Evolutionary conservation across 2,888 invertebrate genomes (phyloP).

Genomic region (Malachius bipustulatus): DNA sequence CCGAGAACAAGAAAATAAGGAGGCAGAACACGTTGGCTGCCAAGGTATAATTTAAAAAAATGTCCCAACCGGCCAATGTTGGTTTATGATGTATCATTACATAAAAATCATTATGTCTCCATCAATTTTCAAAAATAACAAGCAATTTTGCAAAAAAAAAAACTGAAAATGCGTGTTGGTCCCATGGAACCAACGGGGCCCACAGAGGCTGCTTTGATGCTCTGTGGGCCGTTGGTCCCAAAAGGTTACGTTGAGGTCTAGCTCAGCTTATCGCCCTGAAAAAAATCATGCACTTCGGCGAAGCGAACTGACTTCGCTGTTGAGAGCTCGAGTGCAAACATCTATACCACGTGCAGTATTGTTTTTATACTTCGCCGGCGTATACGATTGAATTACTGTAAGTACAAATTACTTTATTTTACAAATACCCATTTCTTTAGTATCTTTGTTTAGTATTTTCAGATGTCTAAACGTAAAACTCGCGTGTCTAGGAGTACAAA

Average conservation of each 20-base stretch:
- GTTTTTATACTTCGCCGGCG: not conserved
- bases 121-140: not conserved
- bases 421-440: too few relatives aligned
- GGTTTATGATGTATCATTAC: not conserved
- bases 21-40: slow-evolving; percentile 3
- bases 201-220: too few relatives aligned
- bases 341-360: too few relatives aligned
- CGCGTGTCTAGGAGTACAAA: too few relatives aligned
- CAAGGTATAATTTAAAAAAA: not conserved
- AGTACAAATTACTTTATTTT: not conserved
- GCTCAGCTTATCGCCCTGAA: too few relatives aligned
- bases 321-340: too few relatives aligned
- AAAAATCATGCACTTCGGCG: too few relatives aligned
- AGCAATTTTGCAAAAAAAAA: not conserved
- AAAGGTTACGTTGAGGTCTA: too few relatives aligned
- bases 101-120: not conserved
- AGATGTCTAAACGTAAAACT: slow-evolving; percentile 3
- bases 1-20: too few relatives aligned
- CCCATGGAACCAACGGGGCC: too few relatives aligned
- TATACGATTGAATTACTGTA: slow-evolving; percentile 1
- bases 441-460: not conserved
- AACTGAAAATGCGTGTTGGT: not conserved
- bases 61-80: slow-evolving; percentile 2
- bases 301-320: too few relatives aligned
- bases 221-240: too few relatives aligned